Evolutionary conservation across 2,888 invertebrate species (phyloP).

Genomic region (Metellina segmentata): DNA sequence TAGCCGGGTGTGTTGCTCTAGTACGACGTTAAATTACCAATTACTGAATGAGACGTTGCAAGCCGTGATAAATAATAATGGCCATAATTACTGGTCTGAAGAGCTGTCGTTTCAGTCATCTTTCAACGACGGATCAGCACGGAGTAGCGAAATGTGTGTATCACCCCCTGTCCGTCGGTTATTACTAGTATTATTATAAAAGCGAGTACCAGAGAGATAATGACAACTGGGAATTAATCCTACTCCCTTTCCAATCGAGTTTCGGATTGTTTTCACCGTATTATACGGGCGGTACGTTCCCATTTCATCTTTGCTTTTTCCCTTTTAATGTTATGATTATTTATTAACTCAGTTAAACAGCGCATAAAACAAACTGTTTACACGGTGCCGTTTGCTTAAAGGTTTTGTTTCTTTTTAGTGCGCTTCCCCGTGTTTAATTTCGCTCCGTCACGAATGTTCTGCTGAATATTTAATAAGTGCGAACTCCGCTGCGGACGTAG

Average conservation of each 20-base stretch:
- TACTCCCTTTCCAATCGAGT: constrained; percentile 45
- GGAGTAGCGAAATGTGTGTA: neutral
- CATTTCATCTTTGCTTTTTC: constrained; percentile 4
- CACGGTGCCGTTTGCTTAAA: constrained; percentile 6
- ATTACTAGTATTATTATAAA: constrained; percentile 51
- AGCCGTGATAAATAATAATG: no score
- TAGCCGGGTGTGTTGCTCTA: no score
- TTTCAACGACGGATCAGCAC: neutral
- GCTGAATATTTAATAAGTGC: constrained; percentile 21
- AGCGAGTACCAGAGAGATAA: constrained; percentile 40
- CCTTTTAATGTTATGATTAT: neutral
- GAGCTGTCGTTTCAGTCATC: no score
- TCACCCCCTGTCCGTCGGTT: constrained; percentile 5
- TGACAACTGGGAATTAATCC: constrained; percentile 55
- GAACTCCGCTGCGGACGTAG: neutral
- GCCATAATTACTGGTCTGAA: no score
- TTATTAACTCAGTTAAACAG: neutral
- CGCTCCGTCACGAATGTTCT: neutral
- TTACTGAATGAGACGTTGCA: no score
- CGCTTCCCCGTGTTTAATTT: neutral
- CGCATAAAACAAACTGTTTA: constrained; percentile 34
- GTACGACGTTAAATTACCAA: no score
- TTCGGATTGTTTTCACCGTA: constrained; percentile 22
- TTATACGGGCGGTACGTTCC: neutral
- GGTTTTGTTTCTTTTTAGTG: neutral